Evolutionary conservation across 64 coral and sea anemone genomes (phyloP).

Genomic region (Montipora cactus): DNA sequence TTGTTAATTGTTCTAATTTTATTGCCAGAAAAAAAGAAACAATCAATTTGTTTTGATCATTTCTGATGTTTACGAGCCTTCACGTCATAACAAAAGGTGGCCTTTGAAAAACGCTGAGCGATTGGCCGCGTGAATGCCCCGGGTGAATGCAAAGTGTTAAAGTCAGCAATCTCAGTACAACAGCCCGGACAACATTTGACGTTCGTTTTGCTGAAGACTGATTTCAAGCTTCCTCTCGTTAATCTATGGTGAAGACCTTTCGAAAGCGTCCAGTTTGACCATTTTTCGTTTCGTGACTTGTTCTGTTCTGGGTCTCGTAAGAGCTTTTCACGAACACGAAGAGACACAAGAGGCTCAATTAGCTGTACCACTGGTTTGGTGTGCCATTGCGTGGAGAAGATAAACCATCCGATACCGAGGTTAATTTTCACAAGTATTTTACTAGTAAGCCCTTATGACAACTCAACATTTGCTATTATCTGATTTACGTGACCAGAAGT

Average conservation of each 20-base stretch:
- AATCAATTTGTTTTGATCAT: background rate
- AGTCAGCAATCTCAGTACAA: background rate
- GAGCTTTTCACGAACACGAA: background rate
- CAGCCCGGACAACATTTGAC: conserved; percentile 4
- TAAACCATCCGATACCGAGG: background rate
- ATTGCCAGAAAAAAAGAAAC: background rate
- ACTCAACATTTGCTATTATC: background rate
- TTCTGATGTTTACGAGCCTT: conserved; percentile 6
- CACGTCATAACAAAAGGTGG: conserved; percentile 11
- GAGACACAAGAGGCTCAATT: background rate
- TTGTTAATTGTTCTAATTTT: background rate
- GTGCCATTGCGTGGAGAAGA: background rate
- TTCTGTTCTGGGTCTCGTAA: background rate
- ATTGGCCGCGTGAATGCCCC: conserved; percentile 11
- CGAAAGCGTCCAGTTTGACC: background rate
- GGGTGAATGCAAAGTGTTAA: conserved; percentile 9
- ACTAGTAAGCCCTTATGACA: background rate
- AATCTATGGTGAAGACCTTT: background rate
- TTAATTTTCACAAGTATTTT: too few species aligned
- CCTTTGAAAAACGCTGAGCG: background rate
- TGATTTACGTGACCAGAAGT: conserved; percentile 34
- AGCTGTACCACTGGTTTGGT: background rate
- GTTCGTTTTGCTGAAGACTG: background rate
- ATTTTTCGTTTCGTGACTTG: conserved; percentile 10
- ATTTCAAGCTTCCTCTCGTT: conserved; percentile 13